Conservation (phyloP, 2,797 vertebrate genomes). For the Acipenser oxyrinchus region DNA sequence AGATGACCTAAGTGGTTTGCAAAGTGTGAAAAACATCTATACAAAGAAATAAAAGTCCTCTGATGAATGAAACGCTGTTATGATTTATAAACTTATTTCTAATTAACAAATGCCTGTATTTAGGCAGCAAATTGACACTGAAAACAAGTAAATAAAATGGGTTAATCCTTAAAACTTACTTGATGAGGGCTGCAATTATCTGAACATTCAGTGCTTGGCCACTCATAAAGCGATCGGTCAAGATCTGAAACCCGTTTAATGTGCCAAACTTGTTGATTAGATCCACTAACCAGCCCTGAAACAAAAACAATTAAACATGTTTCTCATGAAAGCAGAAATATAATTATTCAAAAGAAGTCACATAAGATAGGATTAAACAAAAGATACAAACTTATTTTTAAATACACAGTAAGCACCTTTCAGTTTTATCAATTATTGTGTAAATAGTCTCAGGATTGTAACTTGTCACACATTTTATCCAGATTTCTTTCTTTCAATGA, state of each 20-base stretch:
- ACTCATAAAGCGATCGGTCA: constrained; percentile 97
- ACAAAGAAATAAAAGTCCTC: no score
- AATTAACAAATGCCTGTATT: no score
- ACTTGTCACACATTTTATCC: no score
- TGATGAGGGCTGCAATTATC: constrained; percentile 99
- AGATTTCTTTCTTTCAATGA: no score
- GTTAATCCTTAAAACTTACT: constrained; percentile 62
- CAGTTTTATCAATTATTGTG: no score
- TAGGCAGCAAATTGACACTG: neutral
- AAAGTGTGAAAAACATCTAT: neutral
- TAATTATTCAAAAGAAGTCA: neutral
- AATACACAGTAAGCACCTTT: no score
- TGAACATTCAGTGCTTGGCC: constrained; percentile 98
- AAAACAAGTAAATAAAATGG: neutral
- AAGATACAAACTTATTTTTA: neutral
- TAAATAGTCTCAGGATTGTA: no score
- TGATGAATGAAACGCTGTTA: no score
- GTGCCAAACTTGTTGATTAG: constrained; percentile 99
- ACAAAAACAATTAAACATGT: constrained; percentile 21
- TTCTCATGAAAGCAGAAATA: no score
- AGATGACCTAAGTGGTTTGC: no score
- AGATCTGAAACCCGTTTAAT: constrained; percentile 98
- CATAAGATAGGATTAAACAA: neutral
- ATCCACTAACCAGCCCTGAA: constrained; percentile 97
- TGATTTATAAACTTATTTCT: no score